These are phyloP conservation scores for Cerastis rubricosa DNA, from an alignment of 2,888 invertebrate genomes.

Conservation along the genomic window DNA sequence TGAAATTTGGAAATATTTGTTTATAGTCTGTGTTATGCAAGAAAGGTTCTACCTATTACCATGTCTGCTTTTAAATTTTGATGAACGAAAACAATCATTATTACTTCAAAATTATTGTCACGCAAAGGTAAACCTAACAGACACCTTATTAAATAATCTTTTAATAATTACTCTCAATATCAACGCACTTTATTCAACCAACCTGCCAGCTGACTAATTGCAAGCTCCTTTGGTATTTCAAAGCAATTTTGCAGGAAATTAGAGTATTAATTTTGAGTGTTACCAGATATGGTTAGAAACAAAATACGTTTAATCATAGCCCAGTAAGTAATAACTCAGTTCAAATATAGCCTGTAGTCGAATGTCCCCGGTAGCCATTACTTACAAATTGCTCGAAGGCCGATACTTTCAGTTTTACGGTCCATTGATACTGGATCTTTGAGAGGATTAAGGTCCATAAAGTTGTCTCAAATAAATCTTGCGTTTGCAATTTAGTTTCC, in stretches of 20 bases:
- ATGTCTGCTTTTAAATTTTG: background rate
- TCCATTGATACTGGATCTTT: conserved; percentile 28
- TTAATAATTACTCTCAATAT: conserved; percentile 4
- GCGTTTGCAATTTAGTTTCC: background rate
- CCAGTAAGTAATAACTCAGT: conserved; percentile 32
- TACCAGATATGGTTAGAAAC: conserved; percentile 29
- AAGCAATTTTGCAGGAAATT: conserved; percentile 10
- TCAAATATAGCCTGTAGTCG: conserved; percentile 20
- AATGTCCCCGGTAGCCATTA: conserved; percentile 47
- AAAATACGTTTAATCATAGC: conserved; percentile 47
- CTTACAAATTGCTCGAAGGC: conserved; percentile 52
- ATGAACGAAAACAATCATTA: background rate
- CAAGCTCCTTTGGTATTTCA: conserved; percentile 8
- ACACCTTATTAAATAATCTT: background rate
- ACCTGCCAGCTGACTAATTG: background rate
- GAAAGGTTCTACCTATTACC: background rate
- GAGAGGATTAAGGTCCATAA: conserved; percentile 13
- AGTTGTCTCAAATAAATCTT: conserved; percentile 1
- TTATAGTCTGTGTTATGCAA: background rate
- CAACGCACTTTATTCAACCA: background rate
- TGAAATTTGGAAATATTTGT: background rate
- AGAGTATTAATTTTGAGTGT: conserved; percentile 25
- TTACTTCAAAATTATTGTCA: background rate
- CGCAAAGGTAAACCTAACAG: conserved; percentile 4
- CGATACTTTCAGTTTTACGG: conserved; percentile 55